phyloP scores from a whole-genome alignment of 2,797 vertebrate genomes.

The Octomys mimax region DNA sequence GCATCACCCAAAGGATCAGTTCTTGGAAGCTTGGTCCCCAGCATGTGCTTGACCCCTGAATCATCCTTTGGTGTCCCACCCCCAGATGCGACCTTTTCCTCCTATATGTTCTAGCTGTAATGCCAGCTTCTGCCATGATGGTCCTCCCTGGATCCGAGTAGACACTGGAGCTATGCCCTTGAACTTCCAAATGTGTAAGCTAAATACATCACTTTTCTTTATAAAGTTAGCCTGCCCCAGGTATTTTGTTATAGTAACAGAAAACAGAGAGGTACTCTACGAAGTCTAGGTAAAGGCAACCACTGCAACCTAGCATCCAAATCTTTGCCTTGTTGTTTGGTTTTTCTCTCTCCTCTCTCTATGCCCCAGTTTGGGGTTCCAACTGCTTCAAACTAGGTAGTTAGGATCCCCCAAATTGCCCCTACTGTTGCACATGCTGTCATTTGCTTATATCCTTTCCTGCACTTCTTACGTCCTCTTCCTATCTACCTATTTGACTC shows the following conservation, averaged over 20 bases:
- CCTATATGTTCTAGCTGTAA: not conserved
- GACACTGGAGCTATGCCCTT: not conserved
- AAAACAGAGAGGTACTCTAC: not conserved
- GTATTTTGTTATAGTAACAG: not conserved
- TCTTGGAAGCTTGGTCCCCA: not conserved
- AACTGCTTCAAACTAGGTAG: not conserved
- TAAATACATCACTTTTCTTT: not conserved
- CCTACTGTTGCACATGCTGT: not conserved
- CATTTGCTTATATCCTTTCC: not conserved
- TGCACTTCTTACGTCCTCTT: not conserved
- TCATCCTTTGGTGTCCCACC: not conserved
- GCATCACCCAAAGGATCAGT: not conserved
- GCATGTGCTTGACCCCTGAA: not conserved
- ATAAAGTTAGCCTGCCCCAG: not conserved
- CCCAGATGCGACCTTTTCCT: not conserved
- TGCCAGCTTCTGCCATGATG: not conserved
- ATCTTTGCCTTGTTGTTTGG: not conserved
- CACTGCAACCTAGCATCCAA: fast-evolving
- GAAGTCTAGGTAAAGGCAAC: not conserved
- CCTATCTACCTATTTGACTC: too few relatives aligned
- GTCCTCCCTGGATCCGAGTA: not conserved
- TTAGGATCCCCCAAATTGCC: not conserved
- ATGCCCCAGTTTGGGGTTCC: not conserved
- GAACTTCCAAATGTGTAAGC: not conserved
- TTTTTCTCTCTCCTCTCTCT: not conserved